These are phyloP conservation scores for Sarcoramphus papa DNA, from an alignment of 2,797 vertebrate species.

Conservation along the genomic window DNA sequence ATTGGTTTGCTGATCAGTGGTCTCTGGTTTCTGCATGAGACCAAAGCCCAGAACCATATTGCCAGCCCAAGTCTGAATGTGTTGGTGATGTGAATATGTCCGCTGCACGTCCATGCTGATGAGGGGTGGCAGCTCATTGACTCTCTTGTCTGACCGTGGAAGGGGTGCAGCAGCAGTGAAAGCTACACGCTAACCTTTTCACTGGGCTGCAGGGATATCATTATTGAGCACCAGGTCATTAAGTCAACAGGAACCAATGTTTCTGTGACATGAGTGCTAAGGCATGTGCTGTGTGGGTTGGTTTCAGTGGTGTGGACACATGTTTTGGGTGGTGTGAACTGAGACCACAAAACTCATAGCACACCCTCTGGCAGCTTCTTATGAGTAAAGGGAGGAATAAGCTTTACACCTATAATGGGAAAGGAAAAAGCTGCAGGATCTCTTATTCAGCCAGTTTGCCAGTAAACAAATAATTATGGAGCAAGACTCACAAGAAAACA, in stretches of 20 bases:
- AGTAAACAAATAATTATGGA: background rate
- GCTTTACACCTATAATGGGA: background rate
- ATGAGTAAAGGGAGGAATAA: background rate
- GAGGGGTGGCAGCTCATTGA: background rate
- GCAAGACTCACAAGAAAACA: background rate
- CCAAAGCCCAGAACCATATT: background rate
- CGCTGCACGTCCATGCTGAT: fast-evolving
- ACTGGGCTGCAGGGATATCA: background rate
- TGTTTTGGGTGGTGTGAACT: background rate
- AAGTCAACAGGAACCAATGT: background rate
- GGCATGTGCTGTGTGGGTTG: background rate
- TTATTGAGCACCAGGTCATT: background rate
- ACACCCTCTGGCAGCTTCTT: background rate
- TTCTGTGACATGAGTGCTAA: background rate
- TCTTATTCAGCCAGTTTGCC: background rate
- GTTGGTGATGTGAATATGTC: background rate
- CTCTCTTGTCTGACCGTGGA: background rate
- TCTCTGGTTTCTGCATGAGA: background rate
- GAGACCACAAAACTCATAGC: background rate
- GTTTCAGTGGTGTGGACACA: background rate
- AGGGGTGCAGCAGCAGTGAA: background rate
- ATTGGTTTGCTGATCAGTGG: background rate
- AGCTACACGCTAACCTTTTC: background rate
- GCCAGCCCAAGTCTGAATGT: background rate
- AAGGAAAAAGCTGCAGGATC: background rate